Conservation (phyloP, 1,140 invertebrate species). For the Pseudomyrmex cubaensis region DNA sequence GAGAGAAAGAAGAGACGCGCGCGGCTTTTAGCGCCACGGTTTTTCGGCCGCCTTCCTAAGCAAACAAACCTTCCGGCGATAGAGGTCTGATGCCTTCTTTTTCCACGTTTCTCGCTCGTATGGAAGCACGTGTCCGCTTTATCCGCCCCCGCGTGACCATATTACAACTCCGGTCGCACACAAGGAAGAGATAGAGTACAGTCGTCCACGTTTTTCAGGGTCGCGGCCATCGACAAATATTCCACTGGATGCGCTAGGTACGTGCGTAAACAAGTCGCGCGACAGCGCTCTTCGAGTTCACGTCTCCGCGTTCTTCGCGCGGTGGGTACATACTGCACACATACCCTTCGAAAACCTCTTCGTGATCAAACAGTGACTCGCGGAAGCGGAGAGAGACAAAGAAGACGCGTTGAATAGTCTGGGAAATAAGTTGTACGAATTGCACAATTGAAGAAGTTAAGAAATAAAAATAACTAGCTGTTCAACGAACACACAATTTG, state of each 20-base stretch:
- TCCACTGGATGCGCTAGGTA: slow-evolving; percentile 3
- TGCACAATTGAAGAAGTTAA: slow-evolving; percentile 6
- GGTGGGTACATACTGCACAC: not conserved
- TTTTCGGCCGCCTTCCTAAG: slow-evolving; percentile 66
- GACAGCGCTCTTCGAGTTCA: not conserved
- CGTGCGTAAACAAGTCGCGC: slow-evolving; percentile 45
- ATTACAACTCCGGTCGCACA: slow-evolving; percentile 31
- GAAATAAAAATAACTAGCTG: not conserved
- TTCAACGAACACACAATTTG: too few species aligned
- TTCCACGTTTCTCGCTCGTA: not conserved
- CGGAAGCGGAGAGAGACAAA: not conserved
- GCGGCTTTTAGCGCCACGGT: slow-evolving; percentile 66
- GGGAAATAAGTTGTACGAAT: not conserved
- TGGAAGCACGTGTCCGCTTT: slow-evolving; percentile 40
- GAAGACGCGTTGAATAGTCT: not conserved
- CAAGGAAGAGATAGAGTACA: not conserved
- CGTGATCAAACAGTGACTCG: slow-evolving; percentile 15
- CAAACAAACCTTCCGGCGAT: slow-evolving; percentile 63
- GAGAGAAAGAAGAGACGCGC: not conserved
- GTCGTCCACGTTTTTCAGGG: slow-evolving; percentile 37
- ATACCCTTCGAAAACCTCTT: not conserved
- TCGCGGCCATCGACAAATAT: slow-evolving; percentile 53
- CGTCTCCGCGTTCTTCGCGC: slow-evolving; percentile 27
- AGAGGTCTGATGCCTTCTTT: slow-evolving; percentile 7
- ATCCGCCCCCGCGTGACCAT: slow-evolving; percentile 41